Percentiles rank a stretch among this genome's conserved stretches.
Conservation (phyloP, 2,797 vertebrate species). For the Sternarchorhynchus goeldii region DNA sequence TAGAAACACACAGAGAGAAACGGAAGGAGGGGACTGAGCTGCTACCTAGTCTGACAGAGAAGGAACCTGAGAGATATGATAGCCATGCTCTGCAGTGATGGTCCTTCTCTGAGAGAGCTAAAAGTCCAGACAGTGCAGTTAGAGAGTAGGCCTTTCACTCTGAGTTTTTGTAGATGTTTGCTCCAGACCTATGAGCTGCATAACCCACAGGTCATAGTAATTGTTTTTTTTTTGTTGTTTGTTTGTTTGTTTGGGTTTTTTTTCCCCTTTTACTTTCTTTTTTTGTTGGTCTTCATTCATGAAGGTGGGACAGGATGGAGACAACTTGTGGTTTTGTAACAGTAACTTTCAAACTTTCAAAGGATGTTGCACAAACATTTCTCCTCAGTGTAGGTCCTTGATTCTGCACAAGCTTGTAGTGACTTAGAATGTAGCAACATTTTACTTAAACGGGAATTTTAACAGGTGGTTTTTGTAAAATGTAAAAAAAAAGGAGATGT, state of each 20-base stretch:
- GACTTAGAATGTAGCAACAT: constrained; percentile 46
- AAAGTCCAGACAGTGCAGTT: constrained; percentile 22
- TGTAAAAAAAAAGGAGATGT: not conserved
- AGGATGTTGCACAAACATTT: constrained; percentile 6
- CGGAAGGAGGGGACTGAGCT: constrained; percentile 3
- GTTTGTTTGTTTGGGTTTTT: not conserved
- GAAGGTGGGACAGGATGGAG: not conserved
- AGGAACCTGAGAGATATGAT: constrained; percentile 13
- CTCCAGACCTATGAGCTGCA: not conserved
- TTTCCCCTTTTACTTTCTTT: not conserved
- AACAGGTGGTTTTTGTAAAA: constrained; percentile 14
- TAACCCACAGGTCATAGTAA: not conserved
- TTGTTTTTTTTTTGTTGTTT: not conserved
- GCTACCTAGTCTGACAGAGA: constrained; percentile 1
- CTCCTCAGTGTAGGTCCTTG: not conserved
- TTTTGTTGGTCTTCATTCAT: not conserved
- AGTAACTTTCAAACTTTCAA: not conserved
- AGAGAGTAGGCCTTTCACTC: constrained; percentile 38
- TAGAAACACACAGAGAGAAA: not conserved
- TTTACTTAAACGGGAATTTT: constrained; percentile 20
- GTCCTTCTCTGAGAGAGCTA: constrained; percentile 20
- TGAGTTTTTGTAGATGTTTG: constrained; percentile 20
- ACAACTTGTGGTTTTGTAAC: not conserved
- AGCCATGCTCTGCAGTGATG: constrained; percentile 10
- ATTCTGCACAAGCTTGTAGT: constrained; percentile 27